Evolutionary conservation across 1,140 invertebrate species (phyloP), one percentile per base, ranked within the genome.

Genomic region (Marisa cornuarietis): DNA sequence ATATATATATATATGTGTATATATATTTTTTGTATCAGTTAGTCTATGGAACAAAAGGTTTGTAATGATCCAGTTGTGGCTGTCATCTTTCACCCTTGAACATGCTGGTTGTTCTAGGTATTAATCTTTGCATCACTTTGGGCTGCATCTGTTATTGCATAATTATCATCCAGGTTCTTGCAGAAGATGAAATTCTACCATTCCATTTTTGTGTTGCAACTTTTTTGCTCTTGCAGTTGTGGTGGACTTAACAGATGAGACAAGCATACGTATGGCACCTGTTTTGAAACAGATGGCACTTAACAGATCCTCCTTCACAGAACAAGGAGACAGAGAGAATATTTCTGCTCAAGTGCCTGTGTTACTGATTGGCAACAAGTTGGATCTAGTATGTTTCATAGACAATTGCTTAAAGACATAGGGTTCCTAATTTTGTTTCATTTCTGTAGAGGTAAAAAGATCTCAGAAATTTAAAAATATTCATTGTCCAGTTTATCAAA

Each of bases 341-440:
- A 79, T 71, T 13, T 81, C 79, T 13, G 79, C 83, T 73, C 79
- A 82, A 73, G 83, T 88, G 63, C 88, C 88, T 42, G 82, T 89
- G n/a, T 68, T 89, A n/a, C 81, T 89, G 52, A 80, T 89, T 51
- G 88, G 87, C 24, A 89, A 88, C 79, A 89, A 89, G 72, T 87
- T 84, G 85, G 88, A 89, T 83, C 69, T 88, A 79, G 88, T 89
- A 80, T 79, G 86, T 84, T 16, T 66, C 54, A 58, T 58, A 58
- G 11, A 14, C 54, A 11, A 58, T 58, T 58, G 11, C 54, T 58
- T 58, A 14, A 18, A 58, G 54, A 58, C 8, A 5, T 18, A 58
- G 4, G 4, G 11, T 42, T 42, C 31, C 31, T 42, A 42, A 42
- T 42, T 42, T 42, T n/a, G n/a, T 42, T 42, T 42, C 31, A 42